Evolutionary conservation across 2,113 vertebrate species (phyloP).

Genomic region (Tachuris rubrigastra): DNA sequence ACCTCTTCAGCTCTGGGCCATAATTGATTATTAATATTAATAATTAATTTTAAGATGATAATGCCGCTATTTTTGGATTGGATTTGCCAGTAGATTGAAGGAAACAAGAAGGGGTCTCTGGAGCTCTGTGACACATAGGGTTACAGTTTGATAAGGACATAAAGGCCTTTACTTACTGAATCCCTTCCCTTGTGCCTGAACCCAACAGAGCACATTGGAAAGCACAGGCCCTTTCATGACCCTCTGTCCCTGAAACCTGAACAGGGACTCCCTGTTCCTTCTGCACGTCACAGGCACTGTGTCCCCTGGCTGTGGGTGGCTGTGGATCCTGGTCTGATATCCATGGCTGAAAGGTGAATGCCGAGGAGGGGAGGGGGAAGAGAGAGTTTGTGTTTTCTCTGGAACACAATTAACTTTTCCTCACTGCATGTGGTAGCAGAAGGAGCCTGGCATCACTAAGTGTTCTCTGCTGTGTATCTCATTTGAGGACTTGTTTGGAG

Average conservation of each 20-base stretch:
- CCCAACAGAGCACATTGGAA: rapidly evolving
- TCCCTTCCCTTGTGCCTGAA: background rate
- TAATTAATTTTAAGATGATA: background rate
- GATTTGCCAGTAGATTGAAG: background rate
- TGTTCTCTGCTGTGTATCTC: background rate
- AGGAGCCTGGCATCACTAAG: background rate
- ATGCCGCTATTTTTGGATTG: background rate
- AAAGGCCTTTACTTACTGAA: background rate
- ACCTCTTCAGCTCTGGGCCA: background rate
- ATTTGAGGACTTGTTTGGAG: background rate
- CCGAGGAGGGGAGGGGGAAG: background rate
- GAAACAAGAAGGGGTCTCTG: background rate
- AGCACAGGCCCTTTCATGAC: rapidly evolving
- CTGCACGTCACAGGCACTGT: background rate
- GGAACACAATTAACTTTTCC: background rate
- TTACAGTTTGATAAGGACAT: background rate
- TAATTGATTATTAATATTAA: background rate
- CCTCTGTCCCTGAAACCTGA: background rate
- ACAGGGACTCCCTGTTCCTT: background rate
- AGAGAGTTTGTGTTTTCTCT: background rate
- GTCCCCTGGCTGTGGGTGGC: background rate
- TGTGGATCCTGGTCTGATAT: background rate
- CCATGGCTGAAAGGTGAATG: background rate
- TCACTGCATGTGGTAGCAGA: rapidly evolving
- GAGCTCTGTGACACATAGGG: background rate